Base-by-base conservation (phyloP, 1,140 invertebrate genomes). In the Polypedilum vanderplanki region DNA sequence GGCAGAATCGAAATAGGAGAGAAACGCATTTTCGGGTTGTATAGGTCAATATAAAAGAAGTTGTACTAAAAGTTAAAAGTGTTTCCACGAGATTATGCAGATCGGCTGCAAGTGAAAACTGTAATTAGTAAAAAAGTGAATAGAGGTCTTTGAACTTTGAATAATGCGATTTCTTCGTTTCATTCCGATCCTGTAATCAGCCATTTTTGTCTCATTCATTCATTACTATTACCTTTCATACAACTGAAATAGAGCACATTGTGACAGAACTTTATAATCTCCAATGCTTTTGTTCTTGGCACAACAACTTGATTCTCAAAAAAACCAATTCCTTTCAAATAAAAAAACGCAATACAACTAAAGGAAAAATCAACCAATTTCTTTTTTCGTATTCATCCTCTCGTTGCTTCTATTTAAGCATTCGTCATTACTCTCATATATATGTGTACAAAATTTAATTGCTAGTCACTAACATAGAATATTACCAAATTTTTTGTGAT, bases 1-100 rank as follows among this genome's bases (percentile, higher is more conserved):
- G 17, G n/a, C 64, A 33, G 75, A 67, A 76, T 22, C 40, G 65
- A 64, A 74, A 74, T 70, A 75, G 75, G 74, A 57, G 24, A 41
- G 74, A 73, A 73, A 75, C 75, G 74, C 67, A 20, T 64, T 67
- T 75, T 41, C 73, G 40, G 24, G 40, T 64, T 17, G 7, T 4
- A n/a, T n/a, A 33, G 24, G 24, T 33, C 24, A 33, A 33, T 33
- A 5, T 33, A 33, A 33, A 5, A 70, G 8, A 40, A 33, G 24
- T 8, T 65, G 24, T 70, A 65, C 18, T 75, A 41, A 7, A 41
- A 41, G 20, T 46, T 4, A 70, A 70, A 70, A 8, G 15, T 22
- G 10, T 2, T 70, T 20, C 65, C 65, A 3, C 46, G 46, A 57
- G 17, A 22, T 70, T 22, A 22, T 8, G n/a, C 4, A 20, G 17